Conservation (phyloP, 2,113 vertebrate genomes). For the Trinectes maculatus region DNA sequence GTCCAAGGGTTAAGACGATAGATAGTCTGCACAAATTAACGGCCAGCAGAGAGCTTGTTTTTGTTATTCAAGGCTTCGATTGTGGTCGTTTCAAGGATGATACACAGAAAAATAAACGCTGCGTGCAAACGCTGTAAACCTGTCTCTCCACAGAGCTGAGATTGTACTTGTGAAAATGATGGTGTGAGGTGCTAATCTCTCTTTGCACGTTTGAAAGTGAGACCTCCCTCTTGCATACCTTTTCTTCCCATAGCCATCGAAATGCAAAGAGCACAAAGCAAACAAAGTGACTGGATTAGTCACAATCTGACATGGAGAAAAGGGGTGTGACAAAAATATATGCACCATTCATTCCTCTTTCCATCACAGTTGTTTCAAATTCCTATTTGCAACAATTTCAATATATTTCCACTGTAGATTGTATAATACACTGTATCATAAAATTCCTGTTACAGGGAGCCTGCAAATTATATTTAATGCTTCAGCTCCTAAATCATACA, state of each 20-base stretch:
- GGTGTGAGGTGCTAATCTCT: conserved; percentile 38
- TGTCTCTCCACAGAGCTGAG: conserved; percentile 4
- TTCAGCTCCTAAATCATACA: not conserved
- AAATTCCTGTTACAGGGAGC: conserved; percentile 52
- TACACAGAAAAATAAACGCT: conserved; percentile 7
- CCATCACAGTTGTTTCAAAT: not conserved
- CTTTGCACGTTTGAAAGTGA: conserved; percentile 46
- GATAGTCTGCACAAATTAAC: no score
- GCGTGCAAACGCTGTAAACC: not conserved
- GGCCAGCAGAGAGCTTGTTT: not conserved
- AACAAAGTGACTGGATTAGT: not conserved
- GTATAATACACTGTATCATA: no score
- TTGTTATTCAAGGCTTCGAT: not conserved
- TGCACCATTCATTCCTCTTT: not conserved
- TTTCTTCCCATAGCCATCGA: conserved; percentile 1
- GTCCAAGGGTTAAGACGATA: no score
- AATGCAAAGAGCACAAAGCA: conserved; percentile 15
- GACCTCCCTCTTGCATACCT: conserved; percentile 38
- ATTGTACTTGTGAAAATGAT: not conserved
- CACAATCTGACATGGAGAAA: not conserved
- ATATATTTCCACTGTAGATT: not conserved
- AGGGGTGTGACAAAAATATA: conserved; percentile 3
- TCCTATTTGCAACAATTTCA: not conserved
- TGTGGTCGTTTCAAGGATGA: not conserved
- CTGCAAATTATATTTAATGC: no score